These are phyloP conservation scores for Columba guinea DNA, from an alignment of 2,797 vertebrate species.

Conservation along the genomic window DNA sequence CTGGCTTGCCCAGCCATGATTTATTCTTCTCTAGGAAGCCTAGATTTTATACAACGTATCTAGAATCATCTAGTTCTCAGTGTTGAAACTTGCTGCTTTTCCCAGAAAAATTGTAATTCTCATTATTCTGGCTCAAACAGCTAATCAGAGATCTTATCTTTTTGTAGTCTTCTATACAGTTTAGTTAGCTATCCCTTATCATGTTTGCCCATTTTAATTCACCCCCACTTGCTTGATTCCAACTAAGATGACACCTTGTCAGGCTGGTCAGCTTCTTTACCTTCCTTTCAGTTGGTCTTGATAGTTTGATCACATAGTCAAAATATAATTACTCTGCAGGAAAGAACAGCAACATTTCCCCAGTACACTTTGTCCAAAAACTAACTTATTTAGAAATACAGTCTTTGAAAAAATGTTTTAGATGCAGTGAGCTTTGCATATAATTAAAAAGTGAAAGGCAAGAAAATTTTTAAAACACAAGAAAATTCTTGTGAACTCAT, in stretches of 20 bases:
- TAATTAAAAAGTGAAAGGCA: neutral
- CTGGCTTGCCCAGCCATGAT: neutral
- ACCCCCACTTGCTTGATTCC: neutral
- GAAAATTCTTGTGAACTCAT: neutral
- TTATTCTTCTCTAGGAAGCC: neutral
- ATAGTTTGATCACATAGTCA: neutral
- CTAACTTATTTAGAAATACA: neutral
- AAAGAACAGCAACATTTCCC: neutral
- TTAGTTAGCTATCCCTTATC: neutral
- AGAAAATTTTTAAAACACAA: neutral
- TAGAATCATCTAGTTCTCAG: neutral
- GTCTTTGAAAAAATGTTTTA: neutral
- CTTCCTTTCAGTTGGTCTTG: neutral
- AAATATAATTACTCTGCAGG: neutral
- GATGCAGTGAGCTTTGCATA: neutral
- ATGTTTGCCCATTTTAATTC: conserved; percentile 17
- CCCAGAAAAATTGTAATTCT: neutral
- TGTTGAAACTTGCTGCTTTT: neutral
- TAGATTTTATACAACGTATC: neutral
- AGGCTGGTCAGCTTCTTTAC: neutral
- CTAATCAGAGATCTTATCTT: conserved; percentile 33
- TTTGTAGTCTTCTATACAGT: neutral
- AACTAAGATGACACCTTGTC: neutral
- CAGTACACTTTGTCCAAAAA: neutral
- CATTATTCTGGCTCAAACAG: neutral